Percentiles rank a stretch among this genome's conserved stretches.
phyloP scores from a whole-genome alignment of 2,888 invertebrate genomes.

The Coronaproctus castanopsis region DNA sequence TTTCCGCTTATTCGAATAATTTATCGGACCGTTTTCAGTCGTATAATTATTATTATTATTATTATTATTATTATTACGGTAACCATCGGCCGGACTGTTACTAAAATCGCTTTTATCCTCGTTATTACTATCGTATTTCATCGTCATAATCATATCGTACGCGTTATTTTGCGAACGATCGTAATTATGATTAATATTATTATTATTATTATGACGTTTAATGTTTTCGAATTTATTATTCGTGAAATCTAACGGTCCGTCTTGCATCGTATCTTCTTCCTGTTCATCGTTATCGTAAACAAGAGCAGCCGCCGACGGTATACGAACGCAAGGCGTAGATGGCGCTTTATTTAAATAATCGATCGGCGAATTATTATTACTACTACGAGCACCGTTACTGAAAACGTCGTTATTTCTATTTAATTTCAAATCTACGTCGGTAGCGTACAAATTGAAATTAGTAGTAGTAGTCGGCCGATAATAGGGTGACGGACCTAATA shows the following conservation, averaged over 20 bases:
- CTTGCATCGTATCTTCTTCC: too few species aligned
- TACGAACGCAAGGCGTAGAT: neutral
- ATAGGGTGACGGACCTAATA: slow-evolving; percentile 1
- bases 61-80: too few species aligned
- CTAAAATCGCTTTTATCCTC: too few species aligned
- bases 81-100: too few species aligned
- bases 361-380: neutral
- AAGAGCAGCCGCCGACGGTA: neutral
- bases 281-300: neutral
- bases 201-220: too few species aligned
- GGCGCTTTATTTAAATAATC: neutral
- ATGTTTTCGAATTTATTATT: too few species aligned
- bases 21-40: neutral
- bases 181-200: too few species aligned
- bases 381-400: neutral
- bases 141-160: too few species aligned
- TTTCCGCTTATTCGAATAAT: neutral
- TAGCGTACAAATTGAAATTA: neutral
- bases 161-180: too few species aligned
- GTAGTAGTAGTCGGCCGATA: neutral
- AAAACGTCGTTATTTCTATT: neutral
- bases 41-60: too few species aligned
- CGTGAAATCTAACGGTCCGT: neutral
- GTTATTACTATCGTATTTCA: too few species aligned
- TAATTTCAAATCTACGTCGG: neutral